A percentile compares a stretch with the other conserved stretches of the same genome.
These are phyloP conservation scores for Copidosoma floridanum DNA, from an alignment of 1,140 invertebrate genomes.

Conservation along the genomic window DNA sequence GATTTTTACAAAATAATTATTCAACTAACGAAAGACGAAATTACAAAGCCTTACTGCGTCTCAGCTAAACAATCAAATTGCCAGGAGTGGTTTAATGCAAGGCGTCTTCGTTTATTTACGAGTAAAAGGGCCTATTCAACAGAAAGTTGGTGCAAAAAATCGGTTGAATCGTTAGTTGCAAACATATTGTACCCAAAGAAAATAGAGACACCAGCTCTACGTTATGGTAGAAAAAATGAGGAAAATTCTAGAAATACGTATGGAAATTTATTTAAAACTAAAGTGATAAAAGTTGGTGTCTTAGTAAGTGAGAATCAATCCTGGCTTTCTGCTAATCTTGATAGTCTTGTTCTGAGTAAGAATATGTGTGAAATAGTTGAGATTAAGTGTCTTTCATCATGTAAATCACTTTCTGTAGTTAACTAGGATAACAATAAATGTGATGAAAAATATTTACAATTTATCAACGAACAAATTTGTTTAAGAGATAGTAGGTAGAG, in stretches of 20 bases:
- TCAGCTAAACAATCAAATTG: slow-evolving; percentile 34
- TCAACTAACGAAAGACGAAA: slow-evolving; percentile 33
- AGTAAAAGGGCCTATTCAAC: slow-evolving; percentile 33
- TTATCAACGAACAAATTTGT: too few relatives aligned
- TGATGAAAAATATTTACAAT: neutral
- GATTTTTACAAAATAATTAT: too few relatives aligned
- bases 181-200: slow-evolving; percentile 26
- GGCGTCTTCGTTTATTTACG: slow-evolving; percentile 27
- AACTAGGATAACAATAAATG: neutral
- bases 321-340: slow-evolving; percentile 36
- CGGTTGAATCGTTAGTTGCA: slow-evolving; percentile 22
- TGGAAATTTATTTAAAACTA: slow-evolving; percentile 15
- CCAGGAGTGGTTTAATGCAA: slow-evolving; percentile 29
- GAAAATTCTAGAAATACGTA: slow-evolving; percentile 18
- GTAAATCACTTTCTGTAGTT: slow-evolving; percentile 28
- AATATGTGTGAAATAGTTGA: slow-evolving; percentile 30
- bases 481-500: too few relatives aligned
- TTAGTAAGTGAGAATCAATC: slow-evolving; percentile 28
- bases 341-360: slow-evolving; percentile 28
- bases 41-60: slow-evolving; percentile 35
- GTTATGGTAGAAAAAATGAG: slow-evolving; percentile 25
- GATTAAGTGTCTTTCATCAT: slow-evolving; percentile 35
- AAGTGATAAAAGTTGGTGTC: slow-evolving; percentile 28
- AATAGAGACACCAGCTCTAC: neutral
- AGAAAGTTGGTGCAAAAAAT: slow-evolving; percentile 30